Evolutionary conservation across 30 jellyfish, hydroid and myxozoan species (phyloP).

Genomic region (Pelagia noctiluca): DNA sequence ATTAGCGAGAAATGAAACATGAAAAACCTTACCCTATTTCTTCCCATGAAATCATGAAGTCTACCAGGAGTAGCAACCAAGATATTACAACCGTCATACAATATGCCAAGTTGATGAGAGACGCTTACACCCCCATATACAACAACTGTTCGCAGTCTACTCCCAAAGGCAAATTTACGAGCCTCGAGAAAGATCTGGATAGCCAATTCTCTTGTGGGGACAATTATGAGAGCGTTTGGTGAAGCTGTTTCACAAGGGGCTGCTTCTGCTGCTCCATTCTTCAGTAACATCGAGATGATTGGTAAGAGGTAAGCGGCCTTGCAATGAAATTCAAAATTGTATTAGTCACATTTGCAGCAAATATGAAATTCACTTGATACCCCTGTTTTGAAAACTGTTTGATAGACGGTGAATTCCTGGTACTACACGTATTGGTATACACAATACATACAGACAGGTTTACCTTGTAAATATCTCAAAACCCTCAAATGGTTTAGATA

Average conservation of each 20-base stretch:
- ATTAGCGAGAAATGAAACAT: neutral
- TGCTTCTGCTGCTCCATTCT: constrained; percentile 51
- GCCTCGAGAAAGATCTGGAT: constrained; percentile 85
- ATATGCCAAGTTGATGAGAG: constrained; percentile 79
- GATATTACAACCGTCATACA: constrained; percentile 81
- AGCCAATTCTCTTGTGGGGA: constrained; percentile 96
- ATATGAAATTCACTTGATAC: neutral
- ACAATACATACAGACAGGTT: too few relatives aligned
- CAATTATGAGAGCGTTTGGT: constrained; percentile 82
- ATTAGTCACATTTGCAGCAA: neutral
- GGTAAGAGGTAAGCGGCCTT: constrained; percentile 98
- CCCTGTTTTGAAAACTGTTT: too few relatives aligned
- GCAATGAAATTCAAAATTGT: neutral
- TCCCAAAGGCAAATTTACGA: constrained; percentile 82
- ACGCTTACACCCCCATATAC: constrained; percentile 95
- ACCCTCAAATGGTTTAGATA: too few relatives aligned
- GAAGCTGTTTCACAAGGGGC: constrained; percentile 71
- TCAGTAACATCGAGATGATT: constrained; percentile 47
- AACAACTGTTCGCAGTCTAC: constrained; percentile 79
- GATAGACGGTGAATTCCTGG: too few relatives aligned
- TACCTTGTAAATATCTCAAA: too few relatives aligned
- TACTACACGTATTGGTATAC: too few relatives aligned
- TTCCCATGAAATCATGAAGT: constrained; percentile 74
- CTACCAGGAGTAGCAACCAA: constrained; percentile 99
- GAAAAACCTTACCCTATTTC: constrained; percentile 76